Conservation (phyloP, 2,113 vertebrate species). For the Egretta garzetta region DNA sequence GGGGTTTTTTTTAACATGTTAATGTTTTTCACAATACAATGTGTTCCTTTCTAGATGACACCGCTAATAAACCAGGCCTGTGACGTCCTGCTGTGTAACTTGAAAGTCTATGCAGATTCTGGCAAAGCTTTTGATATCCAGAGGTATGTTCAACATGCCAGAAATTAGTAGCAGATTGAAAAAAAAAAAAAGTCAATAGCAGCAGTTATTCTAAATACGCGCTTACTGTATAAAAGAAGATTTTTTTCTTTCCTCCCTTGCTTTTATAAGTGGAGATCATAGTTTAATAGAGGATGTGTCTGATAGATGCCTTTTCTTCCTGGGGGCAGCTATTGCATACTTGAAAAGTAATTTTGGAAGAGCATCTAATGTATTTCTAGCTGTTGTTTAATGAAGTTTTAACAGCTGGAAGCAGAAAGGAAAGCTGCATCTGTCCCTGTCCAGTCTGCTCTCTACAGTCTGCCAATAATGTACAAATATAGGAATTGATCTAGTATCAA, state of each 20-base stretch:
- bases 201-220: slow-evolving; percentile 6
- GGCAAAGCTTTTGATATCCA: slow-evolving; percentile 87
- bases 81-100: slow-evolving; percentile 82
- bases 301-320: slow-evolving; percentile 37
- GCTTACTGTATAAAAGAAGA: neutral
- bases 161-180: slow-evolving; percentile 20
- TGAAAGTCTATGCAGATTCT: slow-evolving; percentile 80
- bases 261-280: neutral
- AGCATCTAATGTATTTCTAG: slow-evolving; percentile 32
- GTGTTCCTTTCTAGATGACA: slow-evolving; percentile 81
- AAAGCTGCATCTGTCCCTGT: neutral
- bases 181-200: neutral
- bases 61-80: slow-evolving; percentile 89
- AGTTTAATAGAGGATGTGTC: neutral
- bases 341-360: slow-evolving; percentile 47
- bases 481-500: slow-evolving; percentile 14
- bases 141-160: slow-evolving; percentile 75
- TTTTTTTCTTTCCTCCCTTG: neutral
- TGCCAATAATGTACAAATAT: neutral
- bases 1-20: neutral
- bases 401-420: slow-evolving; percentile 35
- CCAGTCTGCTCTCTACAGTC: neutral
- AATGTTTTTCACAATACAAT: slow-evolving; percentile 11
- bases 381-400: slow-evolving; percentile 51
- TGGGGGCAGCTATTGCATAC: neutral